Percentiles rank a stretch among this genome's conserved stretches.
These are phyloP conservation scores for Oligia fasciuncula DNA, from an alignment of 2,888 invertebrate species.

Conservation along the genomic window DNA sequence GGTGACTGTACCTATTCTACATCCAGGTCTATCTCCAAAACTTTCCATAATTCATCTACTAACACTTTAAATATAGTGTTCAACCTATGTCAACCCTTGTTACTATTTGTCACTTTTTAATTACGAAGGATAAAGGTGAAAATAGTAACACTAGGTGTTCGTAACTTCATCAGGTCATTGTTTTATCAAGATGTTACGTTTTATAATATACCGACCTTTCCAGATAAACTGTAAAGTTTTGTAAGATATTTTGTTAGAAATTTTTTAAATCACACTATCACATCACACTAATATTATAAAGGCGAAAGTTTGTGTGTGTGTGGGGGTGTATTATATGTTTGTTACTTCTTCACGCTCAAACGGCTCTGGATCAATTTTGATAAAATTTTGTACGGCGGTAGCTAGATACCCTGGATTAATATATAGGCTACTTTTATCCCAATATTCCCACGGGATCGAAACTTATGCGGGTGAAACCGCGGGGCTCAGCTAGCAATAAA, in stretches of 20 bases:
- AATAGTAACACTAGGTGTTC: conserved; percentile 9
- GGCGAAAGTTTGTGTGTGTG: no score
- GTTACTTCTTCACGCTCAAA: no score
- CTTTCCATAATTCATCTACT: not conserved
- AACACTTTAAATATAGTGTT: conserved; percentile 21
- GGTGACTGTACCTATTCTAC: not conserved
- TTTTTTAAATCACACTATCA: no score
- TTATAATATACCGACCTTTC: not conserved
- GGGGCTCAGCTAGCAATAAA: no score
- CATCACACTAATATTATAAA: no score
- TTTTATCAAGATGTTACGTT: conserved; percentile 16
- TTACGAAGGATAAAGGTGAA: conserved; percentile 11
- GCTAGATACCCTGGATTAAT: no score
- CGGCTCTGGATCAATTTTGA: no score
- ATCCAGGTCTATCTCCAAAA: not conserved
- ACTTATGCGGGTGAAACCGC: no score
- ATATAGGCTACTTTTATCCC: no score
- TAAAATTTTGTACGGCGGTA: no score
- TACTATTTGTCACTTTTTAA: conserved; percentile 45
- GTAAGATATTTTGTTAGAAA: not conserved
- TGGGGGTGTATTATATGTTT: no score
- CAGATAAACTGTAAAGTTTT: not conserved
- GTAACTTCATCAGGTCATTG: not conserved
- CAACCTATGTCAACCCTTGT: conserved; percentile 36
- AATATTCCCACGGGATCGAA: no score